Conservation (phyloP, 30 jellyfish, hydroid and myxozoan species). For the Turritopsis rubra region DNA sequence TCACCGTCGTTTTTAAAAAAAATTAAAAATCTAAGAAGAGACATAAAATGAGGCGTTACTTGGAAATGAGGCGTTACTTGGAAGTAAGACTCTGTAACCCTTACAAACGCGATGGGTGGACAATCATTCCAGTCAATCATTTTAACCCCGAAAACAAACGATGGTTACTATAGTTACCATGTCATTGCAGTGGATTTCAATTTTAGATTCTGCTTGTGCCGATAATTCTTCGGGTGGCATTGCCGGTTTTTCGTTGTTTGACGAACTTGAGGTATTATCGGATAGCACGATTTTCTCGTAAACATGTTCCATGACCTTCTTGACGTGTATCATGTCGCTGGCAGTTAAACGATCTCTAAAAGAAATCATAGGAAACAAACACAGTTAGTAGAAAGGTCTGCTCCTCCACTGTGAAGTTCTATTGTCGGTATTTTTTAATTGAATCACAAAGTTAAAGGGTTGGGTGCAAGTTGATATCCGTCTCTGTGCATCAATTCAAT, state of each 20-base stretch:
- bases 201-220: constrained; percentile 56
- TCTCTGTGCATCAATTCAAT: too few species aligned
- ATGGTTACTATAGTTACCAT: constrained; percentile 35
- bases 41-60: too few species aligned
- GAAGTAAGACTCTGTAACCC: too few species aligned
- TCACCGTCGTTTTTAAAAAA: too few species aligned
- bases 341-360: constrained; percentile 90
- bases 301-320: constrained; percentile 90
- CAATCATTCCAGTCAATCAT: too few species aligned
- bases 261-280: constrained; percentile 40
- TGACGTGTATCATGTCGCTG: constrained; percentile 86
- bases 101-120: too few species aligned
- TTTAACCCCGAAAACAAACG: background rate
- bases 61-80: too few species aligned
- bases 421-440: too few species aligned
- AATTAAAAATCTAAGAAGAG: too few species aligned
- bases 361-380: background rate
- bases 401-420: too few species aligned
- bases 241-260: constrained; percentile 43
- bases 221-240: constrained; percentile 70
- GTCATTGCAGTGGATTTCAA: constrained; percentile 75
- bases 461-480: too few species aligned
- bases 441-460: too few species aligned
- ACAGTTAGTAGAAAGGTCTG: background rate
- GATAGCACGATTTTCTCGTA: constrained; percentile 72